phyloP scores from a whole-genome alignment of 64 coral and sea anemone species.

The Stylophora pistillata region DNA sequence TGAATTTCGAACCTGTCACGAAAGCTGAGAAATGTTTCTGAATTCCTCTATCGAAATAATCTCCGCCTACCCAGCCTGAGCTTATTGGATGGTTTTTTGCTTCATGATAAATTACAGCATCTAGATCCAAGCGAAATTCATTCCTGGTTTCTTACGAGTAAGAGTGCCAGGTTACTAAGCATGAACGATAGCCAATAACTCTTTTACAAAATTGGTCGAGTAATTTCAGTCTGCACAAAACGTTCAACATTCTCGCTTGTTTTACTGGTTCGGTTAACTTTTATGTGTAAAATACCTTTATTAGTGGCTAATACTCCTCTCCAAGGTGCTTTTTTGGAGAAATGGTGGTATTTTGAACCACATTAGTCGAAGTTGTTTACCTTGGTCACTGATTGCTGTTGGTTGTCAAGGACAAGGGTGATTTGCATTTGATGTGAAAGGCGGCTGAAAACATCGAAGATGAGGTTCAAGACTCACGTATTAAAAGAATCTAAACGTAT shows the following conservation, averaged over 20 bases:
- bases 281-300: background rate
- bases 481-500: slow-evolving; percentile 97
- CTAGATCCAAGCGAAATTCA: too few relatives aligned
- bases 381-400: background rate
- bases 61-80: too few relatives aligned
- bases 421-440: background rate
- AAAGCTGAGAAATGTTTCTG: too few relatives aligned
- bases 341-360: background rate
- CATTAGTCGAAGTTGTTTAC: slow-evolving; percentile 11
- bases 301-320: background rate
- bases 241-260: background rate
- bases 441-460: slow-evolving; percentile 31
- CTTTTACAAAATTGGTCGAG: background rate
- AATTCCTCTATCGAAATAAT: too few relatives aligned
- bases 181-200: background rate
- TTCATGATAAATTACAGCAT: too few relatives aligned
- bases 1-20: too few relatives aligned
- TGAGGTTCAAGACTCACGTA: slow-evolving; percentile 92
- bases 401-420: slow-evolving; percentile 7
- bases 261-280: background rate
- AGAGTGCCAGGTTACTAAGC: background rate
- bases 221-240: background rate
- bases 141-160: background rate
- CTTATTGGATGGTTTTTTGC: too few relatives aligned
- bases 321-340: background rate